Conservation (phyloP, 1,140 invertebrate species). For the Lineus longissimus region DNA sequence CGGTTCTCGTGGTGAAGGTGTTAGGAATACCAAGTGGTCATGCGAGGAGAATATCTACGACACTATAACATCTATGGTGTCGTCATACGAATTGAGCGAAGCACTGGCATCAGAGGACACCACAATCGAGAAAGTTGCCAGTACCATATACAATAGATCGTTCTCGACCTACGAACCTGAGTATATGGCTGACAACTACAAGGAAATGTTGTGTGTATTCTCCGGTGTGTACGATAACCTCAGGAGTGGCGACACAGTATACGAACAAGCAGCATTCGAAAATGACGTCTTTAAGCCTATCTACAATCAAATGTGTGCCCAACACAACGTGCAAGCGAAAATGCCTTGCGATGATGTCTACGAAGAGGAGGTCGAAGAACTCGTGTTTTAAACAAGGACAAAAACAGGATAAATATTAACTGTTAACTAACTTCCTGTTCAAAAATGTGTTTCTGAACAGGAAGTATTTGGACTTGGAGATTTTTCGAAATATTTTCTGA, state of each 20-base stretch:
- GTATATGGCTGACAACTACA: background rate
- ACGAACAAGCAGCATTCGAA: conserved; percentile 2
- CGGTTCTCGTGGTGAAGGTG: background rate
- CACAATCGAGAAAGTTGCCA: background rate
- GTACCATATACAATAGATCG: background rate
- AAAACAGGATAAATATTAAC: too few species aligned
- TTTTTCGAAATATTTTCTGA: background rate
- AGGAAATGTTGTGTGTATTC: conserved; percentile 7
- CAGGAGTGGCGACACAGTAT: background rate
- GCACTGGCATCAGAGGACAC: background rate
- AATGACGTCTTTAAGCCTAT: conserved; percentile 3
- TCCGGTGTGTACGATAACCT: background rate
- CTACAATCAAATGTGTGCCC: background rate
- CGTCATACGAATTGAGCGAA: background rate
- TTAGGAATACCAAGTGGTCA: conserved; percentile 8
- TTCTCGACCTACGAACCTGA: background rate
- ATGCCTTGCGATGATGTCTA: background rate
- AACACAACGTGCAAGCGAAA: background rate
- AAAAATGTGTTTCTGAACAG: background rate
- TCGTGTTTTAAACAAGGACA: background rate
- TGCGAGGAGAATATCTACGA: conserved; percentile 1
- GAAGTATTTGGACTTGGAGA: too few species aligned
- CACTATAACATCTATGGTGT: background rate
- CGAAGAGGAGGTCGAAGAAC: background rate
- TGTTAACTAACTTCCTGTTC: background rate